Percentiles rank a stretch among this genome's conserved stretches.
Conservation (phyloP, 2,888 invertebrate species). For the Drosophila phalerata region DNA sequence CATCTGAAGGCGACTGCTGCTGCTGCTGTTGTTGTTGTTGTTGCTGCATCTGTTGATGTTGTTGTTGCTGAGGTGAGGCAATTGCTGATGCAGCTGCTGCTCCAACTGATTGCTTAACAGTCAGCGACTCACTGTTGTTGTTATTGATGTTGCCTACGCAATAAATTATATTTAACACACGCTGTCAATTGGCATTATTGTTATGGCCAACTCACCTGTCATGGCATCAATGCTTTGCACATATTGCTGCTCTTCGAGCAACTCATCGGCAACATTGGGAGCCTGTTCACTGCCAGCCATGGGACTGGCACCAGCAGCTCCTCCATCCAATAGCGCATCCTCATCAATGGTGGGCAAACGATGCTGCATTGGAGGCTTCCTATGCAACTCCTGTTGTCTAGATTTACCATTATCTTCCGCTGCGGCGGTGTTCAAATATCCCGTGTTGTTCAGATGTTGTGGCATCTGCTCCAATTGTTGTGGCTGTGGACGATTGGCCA, state of each 20-base stretch:
- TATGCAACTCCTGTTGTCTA: constrained; percentile 40
- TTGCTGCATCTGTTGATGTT: constrained; percentile 44
- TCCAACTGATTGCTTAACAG: constrained; percentile 41
- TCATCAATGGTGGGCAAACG: constrained; percentile 82
- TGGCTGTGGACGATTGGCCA: constrained; percentile 27
- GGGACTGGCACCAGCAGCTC: constrained; percentile 70
- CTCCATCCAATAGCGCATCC: constrained; percentile 77
- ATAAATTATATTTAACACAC: constrained; percentile 5
- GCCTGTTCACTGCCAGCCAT: constrained; percentile 61
- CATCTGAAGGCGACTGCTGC: constrained; percentile 61
- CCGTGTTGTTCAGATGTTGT: constrained; percentile 49
- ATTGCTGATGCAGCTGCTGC: constrained; percentile 32
- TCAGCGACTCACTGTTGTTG: constrained; percentile 60
- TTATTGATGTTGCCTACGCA: constrained; percentile 77
- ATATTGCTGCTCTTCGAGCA: constrained; percentile 78
- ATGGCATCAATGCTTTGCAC: constrained; percentile 75
- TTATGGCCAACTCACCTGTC: constrained; percentile 59
- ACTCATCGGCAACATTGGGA: constrained; percentile 59
- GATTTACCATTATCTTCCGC: constrained; percentile 34
- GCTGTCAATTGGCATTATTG: constrained; percentile 25
- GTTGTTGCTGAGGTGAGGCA: constrained; percentile 39
- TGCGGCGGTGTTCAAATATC: constrained; percentile 35
- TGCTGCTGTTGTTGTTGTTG: constrained; percentile 54
- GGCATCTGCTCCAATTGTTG: constrained; percentile 14
- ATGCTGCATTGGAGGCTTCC: constrained; percentile 60